Base-by-base conservation (phyloP, 2,888 invertebrate genomes). In the Pristionchus japonicus region DNA sequence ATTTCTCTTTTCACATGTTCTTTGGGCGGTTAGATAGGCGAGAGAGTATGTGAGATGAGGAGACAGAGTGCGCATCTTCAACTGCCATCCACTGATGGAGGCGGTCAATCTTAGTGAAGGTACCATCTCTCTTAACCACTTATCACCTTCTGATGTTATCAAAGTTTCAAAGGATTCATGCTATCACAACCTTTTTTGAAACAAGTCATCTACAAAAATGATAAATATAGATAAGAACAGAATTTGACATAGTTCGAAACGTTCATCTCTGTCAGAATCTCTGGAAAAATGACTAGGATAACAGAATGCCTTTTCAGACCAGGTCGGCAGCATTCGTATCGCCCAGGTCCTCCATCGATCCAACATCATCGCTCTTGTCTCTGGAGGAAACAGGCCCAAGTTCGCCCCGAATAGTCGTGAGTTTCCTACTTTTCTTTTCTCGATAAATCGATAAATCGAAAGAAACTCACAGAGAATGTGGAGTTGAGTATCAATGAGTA, bases 301-400 rank as follows among this genome's bases (percentile, higher is more conserved):
- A 13, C 47, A 47, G 9, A 6, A 47, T 47, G 9, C 47, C 49
- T 7, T 1, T 77, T 77, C 96, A 95, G 95, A 96, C 91, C 97
- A 97, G 89, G 96, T 97, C 93, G 97, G 97, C 74, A 97, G 97
- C 95, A 96, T 97, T 89, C 96, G 96, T 0, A 96, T 96, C 89
- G 97, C 97, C 93, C 97, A 97, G 95, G 97, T 97, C 97, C 96
- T 97, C 83, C 96, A 97, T 95, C 96, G 97, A 88, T 96, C 96
- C 80, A 97, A 97, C 95, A 95, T 97, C 93, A 95, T 97, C 89
- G 97, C 97, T n/a, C 95, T 97, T 91, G 97, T 97, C 89, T 96
- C 96, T 90, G 97, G 97, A 82, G 97, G 97, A 49, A 17, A 27
- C 1, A 20, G 80, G 37, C 87, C 87, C 61, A 87, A 87, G 61